Evolutionary conservation across 2,113 vertebrate species (phyloP).

Genomic region (Thalassarche chlororhynchos): DNA sequence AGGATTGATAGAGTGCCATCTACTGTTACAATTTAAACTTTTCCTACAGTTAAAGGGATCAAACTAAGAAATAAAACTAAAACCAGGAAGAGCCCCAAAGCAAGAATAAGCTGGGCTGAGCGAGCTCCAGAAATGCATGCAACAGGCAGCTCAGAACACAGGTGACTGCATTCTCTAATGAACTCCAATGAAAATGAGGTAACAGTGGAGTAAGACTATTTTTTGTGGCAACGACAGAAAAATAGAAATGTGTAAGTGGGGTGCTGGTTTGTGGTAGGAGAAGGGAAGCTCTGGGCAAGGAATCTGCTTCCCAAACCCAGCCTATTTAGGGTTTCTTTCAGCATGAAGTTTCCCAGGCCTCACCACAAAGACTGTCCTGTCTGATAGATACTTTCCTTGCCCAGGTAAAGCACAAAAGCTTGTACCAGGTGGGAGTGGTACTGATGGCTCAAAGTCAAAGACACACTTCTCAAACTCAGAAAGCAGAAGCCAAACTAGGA

Average conservation of each 20-base stretch:
- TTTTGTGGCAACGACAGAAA: not conserved
- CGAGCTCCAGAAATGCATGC: not conserved
- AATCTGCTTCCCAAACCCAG: not conserved
- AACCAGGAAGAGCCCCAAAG: not conserved
- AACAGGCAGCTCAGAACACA: not conserved
- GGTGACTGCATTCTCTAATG: fast-evolving
- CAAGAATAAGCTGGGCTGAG: not conserved
- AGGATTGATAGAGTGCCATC: conserved; percentile 5
- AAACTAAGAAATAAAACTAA: not conserved
- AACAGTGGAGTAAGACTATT: not conserved
- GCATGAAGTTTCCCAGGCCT: not conserved
- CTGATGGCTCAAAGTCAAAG: not conserved
- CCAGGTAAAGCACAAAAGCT: not conserved
- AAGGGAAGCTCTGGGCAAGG: not conserved
- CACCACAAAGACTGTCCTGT: no score
- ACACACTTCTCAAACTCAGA: not conserved
- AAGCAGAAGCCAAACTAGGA: not conserved
- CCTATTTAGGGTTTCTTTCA: not conserved
- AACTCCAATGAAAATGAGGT: fast-evolving
- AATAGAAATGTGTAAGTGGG: fast-evolving
- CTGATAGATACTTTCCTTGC: not conserved
- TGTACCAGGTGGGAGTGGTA: not conserved
- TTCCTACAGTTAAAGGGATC: not conserved
- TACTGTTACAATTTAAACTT: not conserved
- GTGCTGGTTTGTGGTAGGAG: not conserved